A percentile compares a stretch with the other conserved stretches of the same genome.
These are phyloP conservation scores for Polypterus senegalus DNA, from an alignment of 2,113 vertebrate species.

Conservation along the genomic window DNA sequence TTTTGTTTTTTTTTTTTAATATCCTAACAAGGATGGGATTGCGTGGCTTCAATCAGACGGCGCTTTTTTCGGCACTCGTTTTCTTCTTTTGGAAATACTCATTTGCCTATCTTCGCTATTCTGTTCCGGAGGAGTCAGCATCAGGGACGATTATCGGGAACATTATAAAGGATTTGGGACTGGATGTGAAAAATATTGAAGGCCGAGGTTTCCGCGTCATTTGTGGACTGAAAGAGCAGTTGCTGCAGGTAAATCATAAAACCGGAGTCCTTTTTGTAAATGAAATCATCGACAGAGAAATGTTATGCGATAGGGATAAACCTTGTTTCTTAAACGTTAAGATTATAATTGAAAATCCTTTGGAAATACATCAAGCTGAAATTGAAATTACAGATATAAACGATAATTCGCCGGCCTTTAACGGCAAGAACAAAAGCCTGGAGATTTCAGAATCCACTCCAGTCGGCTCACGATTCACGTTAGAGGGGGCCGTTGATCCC, in stretches of 20 bases:
- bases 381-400: constrained; percentile 45
- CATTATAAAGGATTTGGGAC: too few relatives aligned
- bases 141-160: too few relatives aligned
- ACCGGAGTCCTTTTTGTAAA: too few relatives aligned
- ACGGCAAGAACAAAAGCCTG: constrained; percentile 22
- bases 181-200: too few relatives aligned
- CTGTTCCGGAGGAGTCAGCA: too few relatives aligned
- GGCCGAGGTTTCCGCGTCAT: too few relatives aligned
- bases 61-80: too few relatives aligned
- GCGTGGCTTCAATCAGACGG: too few relatives aligned
- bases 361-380: constrained; percentile 37
- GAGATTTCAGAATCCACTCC: constrained; percentile 36
- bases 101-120: too few relatives aligned
- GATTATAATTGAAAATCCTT: constrained; percentile 38
- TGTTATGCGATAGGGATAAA: constrained; percentile 28
- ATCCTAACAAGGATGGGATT: neutral
- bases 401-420: constrained; percentile 38
- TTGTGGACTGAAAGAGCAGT: too few relatives aligned
- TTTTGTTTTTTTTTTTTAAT: constrained; percentile 5
- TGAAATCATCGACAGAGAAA: constrained; percentile 31
- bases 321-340: constrained; percentile 37
- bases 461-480: constrained; percentile 30
- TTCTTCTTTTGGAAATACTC: too few relatives aligned
- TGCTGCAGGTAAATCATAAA: too few relatives aligned
- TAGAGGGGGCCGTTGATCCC: constrained; percentile 30